Evolutionary conservation across 2,113 vertebrate genomes (phyloP).

Genomic region (Stigmatopora argus): DNA sequence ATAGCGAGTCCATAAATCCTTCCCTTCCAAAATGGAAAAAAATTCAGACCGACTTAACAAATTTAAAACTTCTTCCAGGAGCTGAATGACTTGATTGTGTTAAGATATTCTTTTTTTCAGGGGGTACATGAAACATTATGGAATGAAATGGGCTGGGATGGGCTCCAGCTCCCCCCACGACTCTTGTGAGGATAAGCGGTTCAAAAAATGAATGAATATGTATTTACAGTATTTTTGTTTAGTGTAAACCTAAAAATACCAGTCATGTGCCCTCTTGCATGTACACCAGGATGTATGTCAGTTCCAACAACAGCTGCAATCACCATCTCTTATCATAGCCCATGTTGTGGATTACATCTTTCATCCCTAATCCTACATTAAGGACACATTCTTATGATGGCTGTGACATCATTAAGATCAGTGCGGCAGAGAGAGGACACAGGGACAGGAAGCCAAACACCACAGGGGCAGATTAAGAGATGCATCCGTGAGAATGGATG

Average conservation of each 20-base stretch:
- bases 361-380: conserved; percentile 70
- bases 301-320: conserved; percentile 59
- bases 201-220: not conserved
- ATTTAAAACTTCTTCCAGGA: not conserved
- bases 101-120: too few relatives aligned
- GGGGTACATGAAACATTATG: too few relatives aligned
- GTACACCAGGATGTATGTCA: conserved; percentile 40
- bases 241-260: conserved; percentile 3
- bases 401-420: conserved; percentile 61
- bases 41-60: not conserved
- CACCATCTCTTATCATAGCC: conserved; percentile 62
- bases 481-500: conserved; percentile 31
- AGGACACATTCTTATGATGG: conserved; percentile 61
- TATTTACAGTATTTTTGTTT: not conserved
- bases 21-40: not conserved
- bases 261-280: conserved; percentile 6
- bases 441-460: conserved; percentile 60
- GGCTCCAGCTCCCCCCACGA: too few relatives aligned
- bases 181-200: too few relatives aligned
- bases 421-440: conserved; percentile 52
- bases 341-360: conserved; percentile 68
- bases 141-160: too few relatives aligned
- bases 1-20: not conserved
- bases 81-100: too few relatives aligned
- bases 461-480: conserved; percentile 57